Evolutionary conservation across 2,797 vertebrate genomes (phyloP).

Genomic region (Periophthalmus magnuspinnatus): DNA sequence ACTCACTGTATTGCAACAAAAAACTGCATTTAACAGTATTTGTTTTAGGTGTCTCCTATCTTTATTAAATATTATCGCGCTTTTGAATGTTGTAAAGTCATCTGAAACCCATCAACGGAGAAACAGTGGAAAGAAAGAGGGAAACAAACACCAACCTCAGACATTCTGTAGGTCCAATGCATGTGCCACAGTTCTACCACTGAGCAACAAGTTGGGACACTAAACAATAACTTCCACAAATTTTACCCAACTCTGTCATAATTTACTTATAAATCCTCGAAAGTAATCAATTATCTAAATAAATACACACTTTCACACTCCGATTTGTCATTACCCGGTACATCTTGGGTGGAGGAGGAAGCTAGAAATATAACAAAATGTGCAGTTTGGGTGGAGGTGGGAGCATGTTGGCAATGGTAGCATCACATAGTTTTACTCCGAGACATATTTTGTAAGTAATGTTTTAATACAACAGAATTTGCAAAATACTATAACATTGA

Average conservation of each 20-base stretch:
- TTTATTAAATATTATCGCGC: too few relatives aligned
- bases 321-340: neutral
- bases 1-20: too few relatives aligned
- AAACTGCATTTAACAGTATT: too few relatives aligned
- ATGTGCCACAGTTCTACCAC: neutral
- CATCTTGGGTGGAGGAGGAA: neutral
- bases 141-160: too few relatives aligned
- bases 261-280: neutral
- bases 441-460: neutral
- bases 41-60: too few relatives aligned
- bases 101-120: too few relatives aligned
- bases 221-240: neutral
- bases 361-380: neutral
- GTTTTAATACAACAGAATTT: neutral
- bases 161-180: neutral
- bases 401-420: neutral
- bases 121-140: too few relatives aligned
- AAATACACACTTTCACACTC: neutral
- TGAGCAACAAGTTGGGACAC: neutral
- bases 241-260: neutral
- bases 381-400: neutral
- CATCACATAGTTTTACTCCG: neutral
- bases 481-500: neutral
- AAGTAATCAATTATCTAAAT: neutral
- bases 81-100: too few relatives aligned